Evolutionary conservation across 1,140 invertebrate species (phyloP).

Genomic region (Trachelipus rathkii): DNA sequence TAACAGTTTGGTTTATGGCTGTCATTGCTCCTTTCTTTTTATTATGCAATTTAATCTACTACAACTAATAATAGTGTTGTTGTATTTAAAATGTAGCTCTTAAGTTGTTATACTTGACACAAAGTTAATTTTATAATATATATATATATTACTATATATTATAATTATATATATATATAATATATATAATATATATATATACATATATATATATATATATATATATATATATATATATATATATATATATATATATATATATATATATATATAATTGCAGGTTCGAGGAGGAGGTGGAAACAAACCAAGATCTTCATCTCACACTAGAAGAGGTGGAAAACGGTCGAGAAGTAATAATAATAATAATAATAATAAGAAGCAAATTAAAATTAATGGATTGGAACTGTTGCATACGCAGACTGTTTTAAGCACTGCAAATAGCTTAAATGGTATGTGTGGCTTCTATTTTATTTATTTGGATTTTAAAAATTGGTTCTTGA

Average conservation of each 20-base stretch:
- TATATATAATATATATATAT: slow-evolving; percentile 29
- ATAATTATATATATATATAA: not conserved
- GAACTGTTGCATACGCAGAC: slow-evolving; percentile 87
- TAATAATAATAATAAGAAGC: slow-evolving; percentile 62
- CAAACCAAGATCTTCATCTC: slow-evolving; percentile 49
- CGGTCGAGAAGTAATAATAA: slow-evolving; percentile 51
- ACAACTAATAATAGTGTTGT: too few relatives aligned
- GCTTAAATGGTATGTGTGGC: not conserved
- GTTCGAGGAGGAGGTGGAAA: slow-evolving; percentile 8
- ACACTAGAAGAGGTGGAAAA: slow-evolving; percentile 53
- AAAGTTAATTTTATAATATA: too few relatives aligned
- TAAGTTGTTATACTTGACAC: too few relatives aligned
- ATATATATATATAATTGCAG: not conserved
- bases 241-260: not conserved
- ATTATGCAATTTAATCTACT: too few relatives aligned
- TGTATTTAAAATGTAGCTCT: too few relatives aligned
- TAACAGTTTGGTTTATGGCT: too few relatives aligned
- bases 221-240: slow-evolving; percentile 17
- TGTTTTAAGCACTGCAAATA: slow-evolving; percentile 66
- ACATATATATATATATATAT: slow-evolving; percentile 24
- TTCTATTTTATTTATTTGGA: too few relatives aligned
- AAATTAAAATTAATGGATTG: slow-evolving; percentile 71
- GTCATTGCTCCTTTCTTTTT: too few relatives aligned
- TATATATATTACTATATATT: too few relatives aligned
- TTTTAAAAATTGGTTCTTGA: too few relatives aligned